These are phyloP conservation scores for Drosophila multiciliata DNA, from an alignment of 2,888 invertebrate species.

Conservation along the genomic window DNA sequence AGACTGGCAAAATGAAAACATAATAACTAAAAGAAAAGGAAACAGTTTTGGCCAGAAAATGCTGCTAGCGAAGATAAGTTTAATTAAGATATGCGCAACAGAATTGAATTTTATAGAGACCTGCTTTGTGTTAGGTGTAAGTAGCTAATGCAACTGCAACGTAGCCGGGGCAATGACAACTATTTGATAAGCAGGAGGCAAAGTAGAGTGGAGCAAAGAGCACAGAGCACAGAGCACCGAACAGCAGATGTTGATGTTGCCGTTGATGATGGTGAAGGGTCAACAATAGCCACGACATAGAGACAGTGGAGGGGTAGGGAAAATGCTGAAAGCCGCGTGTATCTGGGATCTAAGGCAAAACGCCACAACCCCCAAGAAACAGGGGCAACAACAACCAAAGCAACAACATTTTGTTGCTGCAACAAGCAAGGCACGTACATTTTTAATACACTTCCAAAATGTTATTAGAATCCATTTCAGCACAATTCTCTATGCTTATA, in stretches of 20 bases:
- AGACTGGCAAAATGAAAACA: background rate
- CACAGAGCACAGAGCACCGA: conserved; percentile 1
- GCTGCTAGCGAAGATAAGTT: background rate
- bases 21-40: conserved; percentile 2
- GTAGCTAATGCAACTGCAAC: conserved; percentile 14
- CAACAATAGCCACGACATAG: conserved; percentile 15
- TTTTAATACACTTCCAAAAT: conserved; percentile 16
- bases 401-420: conserved; percentile 35
- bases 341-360: conserved; percentile 37
- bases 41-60: background rate
- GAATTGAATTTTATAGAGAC: background rate
- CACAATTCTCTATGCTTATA: background rate
- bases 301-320: background rate
- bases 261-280: conserved; percentile 19
- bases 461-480: background rate
- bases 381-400: conserved; percentile 10
- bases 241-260: conserved; percentile 18
- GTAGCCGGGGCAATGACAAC: conserved; percentile 32
- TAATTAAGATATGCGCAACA: background rate
- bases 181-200: conserved; percentile 28
- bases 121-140: conserved; percentile 5
- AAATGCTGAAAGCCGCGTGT: conserved; percentile 16
- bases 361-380: conserved; percentile 20
- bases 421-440: conserved; percentile 54
- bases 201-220: conserved; percentile 3